Percentiles rank a stretch among this genome's conserved stretches.
Evolutionary conservation across 2,888 invertebrate species (phyloP).

Genomic region (Polydrusus pterygomalis): DNA sequence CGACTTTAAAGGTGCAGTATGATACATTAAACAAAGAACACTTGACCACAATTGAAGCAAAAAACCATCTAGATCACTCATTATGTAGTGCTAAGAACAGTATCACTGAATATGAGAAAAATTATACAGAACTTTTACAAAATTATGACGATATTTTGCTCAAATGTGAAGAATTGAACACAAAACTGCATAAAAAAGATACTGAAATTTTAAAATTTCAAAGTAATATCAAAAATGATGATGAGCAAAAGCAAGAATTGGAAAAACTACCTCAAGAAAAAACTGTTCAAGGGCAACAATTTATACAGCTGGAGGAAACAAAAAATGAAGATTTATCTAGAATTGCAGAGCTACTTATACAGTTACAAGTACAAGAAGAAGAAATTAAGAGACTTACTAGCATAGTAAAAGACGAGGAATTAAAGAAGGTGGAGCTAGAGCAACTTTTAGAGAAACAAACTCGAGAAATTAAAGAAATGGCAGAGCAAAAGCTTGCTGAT

Average conservation of each 20-base stretch:
- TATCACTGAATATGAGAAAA: conserved; percentile 57
- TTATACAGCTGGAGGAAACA: not conserved
- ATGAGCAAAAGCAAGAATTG: conserved; percentile 27
- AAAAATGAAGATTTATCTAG: not conserved
- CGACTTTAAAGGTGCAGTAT: conserved; percentile 67
- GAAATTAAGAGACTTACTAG: not conserved
- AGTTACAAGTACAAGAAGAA: not conserved
- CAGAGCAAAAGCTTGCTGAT: not conserved
- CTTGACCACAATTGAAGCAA: conserved; percentile 58
- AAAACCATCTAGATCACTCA: conserved; percentile 58
- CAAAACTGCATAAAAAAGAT: conserved; percentile 45
- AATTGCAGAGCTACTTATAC: not conserved
- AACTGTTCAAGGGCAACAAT: not conserved
- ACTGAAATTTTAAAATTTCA: conserved; percentile 31
- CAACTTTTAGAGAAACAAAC: not conserved
- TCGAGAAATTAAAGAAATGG: not conserved
- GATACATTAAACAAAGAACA: conserved; percentile 66
- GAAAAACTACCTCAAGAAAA: not conserved
- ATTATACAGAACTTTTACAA: conserved; percentile 57
- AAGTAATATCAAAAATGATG: conserved; percentile 25
- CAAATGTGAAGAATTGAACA: conserved; percentile 50
- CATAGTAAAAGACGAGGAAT: not conserved
- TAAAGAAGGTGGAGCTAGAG: conserved; percentile 8
- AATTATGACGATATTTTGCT: conserved; percentile 59
- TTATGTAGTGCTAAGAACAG: conserved; percentile 33